Conservation (phyloP, 2,113 vertebrate species). For the Turdus rufiventris region DNA sequence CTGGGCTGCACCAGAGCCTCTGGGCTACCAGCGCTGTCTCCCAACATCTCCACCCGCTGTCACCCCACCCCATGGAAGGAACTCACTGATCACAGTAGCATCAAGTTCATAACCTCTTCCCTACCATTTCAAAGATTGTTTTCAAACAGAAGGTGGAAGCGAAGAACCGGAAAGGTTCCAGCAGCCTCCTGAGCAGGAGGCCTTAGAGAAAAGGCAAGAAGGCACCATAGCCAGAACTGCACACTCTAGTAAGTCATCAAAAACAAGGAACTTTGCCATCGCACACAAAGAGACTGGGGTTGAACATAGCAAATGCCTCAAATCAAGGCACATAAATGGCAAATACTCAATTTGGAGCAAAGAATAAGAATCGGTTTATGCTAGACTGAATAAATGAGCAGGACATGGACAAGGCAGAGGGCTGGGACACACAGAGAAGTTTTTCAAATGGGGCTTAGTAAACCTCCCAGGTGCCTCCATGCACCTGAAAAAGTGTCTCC, state of each 20-base stretch:
- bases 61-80: background rate
- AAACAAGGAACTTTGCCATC: background rate
- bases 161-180: background rate
- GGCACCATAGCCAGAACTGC: background rate
- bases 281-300: background rate
- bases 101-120: background rate
- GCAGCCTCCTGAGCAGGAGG: background rate
- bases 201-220: background rate
- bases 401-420: background rate
- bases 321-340: background rate
- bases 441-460: background rate
- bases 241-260: background rate
- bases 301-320: background rate
- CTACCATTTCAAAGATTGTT: background rate
- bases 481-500: background rate
- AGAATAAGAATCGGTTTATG: background rate
- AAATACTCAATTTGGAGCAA: background rate
- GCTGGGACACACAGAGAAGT: background rate
- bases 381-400: background rate
- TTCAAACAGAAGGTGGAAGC: background rate
- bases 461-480: background rate
- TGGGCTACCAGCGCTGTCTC: background rate
- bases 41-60: background rate
- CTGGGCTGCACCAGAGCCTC: background rate
- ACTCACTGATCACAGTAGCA: background rate